phyloP scores from a whole-genome alignment of 1,140 invertebrate genomes.

The Apis mellifera region Amel_HAv3.1 CM009943.2:8571501-8572000 shows the following conservation, averaged over 20 bases:
- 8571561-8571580: slow-evolving; percentile 8
- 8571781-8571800: neutral
- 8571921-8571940: neutral
- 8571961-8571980: too few relatives aligned
- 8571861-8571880: neutral
- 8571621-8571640: slow-evolving; percentile 26
- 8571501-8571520: neutral
- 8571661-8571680: neutral
- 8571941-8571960: neutral
- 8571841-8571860: neutral
- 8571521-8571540: neutral
- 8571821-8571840: neutral
- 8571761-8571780: neutral
- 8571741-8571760: neutral
- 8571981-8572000: neutral
- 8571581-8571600: slow-evolving; percentile 13
- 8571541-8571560: slow-evolving; percentile 27
- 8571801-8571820: neutral
- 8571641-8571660: slow-evolving; percentile 28
- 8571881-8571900: neutral
- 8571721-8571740: slow-evolving; percentile 22
- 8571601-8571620: slow-evolving; percentile 31
- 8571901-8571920: neutral
- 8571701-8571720: slow-evolving; percentile 1
- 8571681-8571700: slow-evolving; percentile 13